These are phyloP conservation scores for Leptodactylus fallax DNA, from an alignment of 2,797 vertebrate species.

Conservation along the genomic window DNA sequence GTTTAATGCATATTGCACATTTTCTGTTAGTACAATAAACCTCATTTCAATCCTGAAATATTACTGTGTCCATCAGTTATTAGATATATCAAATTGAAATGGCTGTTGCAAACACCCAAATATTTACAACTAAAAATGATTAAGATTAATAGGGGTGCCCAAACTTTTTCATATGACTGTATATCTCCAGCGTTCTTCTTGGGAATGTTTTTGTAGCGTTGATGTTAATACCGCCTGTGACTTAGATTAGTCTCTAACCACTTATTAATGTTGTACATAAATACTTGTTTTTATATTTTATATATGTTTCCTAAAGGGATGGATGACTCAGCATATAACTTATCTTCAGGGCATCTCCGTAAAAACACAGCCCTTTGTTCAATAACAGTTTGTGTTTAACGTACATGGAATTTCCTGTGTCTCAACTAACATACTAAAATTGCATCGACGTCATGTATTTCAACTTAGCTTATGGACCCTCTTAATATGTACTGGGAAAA, in stretches of 20 bases:
- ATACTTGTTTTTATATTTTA: neutral
- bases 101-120: too few species aligned
- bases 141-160: too few species aligned
- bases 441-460: neutral
- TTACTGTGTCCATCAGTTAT: too few species aligned
- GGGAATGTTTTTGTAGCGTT: constrained; percentile 1
- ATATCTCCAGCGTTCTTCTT: too few species aligned
- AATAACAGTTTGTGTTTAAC: constrained; percentile 20
- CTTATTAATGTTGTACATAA: neutral
- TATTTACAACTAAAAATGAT: too few species aligned
- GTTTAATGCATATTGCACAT: too few species aligned
- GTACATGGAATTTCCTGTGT: constrained; percentile 44
- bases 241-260: neutral
- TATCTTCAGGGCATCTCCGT: neutral
- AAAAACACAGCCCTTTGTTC: constrained; percentile 25
- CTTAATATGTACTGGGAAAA: constrained; percentile 15
- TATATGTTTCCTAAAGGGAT: neutral
- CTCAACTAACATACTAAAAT: constrained; percentile 11
- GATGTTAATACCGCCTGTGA: neutral
- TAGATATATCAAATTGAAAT: too few species aligned
- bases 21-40: too few species aligned
- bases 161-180: too few species aligned
- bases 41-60: too few species aligned
- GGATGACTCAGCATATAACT: neutral
- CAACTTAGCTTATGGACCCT: neutral